phyloP scores from a whole-genome alignment of 2,113 vertebrate species.

The Oreochromis niloticus region DNA sequence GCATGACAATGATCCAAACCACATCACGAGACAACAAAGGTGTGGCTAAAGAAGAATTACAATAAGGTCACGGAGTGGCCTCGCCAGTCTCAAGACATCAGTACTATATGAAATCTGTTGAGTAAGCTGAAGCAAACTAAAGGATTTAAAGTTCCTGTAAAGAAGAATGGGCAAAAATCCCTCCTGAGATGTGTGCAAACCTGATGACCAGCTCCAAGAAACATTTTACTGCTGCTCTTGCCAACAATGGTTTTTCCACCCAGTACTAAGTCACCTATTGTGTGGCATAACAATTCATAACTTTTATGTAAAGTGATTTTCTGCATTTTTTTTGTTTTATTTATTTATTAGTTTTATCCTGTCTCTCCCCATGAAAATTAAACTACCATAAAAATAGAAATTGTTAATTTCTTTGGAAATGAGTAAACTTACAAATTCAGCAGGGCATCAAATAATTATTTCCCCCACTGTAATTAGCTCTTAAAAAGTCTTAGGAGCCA shows the following conservation, averaged over 20 bases:
- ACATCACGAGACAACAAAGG: not conserved
- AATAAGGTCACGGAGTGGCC: not conserved
- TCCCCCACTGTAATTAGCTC: not conserved
- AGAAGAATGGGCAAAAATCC: not conserved
- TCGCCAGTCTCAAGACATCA: not conserved
- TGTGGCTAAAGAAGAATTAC: not conserved
- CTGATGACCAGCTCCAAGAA: not conserved
- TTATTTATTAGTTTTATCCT: not conserved
- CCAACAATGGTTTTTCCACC: not conserved
- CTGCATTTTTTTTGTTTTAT: not conserved
- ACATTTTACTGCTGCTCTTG: not conserved
- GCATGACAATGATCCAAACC: not conserved
- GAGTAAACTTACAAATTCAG: not conserved
- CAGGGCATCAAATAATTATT: not conserved
- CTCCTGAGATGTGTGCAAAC: not conserved
- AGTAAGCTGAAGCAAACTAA: not conserved
- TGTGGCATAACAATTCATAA: not conserved
- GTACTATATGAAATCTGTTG: not conserved
- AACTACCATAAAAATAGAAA: not conserved
- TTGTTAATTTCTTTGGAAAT: not conserved
- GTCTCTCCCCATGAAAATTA: not conserved
- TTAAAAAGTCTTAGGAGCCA: not conserved
- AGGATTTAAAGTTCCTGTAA: not conserved
- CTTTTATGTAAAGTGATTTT: not conserved
- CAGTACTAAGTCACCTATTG: fast-evolving